Evolutionary conservation across 2,888 invertebrate genomes (phyloP).

Genomic region (Desoria tigrina): DNA sequence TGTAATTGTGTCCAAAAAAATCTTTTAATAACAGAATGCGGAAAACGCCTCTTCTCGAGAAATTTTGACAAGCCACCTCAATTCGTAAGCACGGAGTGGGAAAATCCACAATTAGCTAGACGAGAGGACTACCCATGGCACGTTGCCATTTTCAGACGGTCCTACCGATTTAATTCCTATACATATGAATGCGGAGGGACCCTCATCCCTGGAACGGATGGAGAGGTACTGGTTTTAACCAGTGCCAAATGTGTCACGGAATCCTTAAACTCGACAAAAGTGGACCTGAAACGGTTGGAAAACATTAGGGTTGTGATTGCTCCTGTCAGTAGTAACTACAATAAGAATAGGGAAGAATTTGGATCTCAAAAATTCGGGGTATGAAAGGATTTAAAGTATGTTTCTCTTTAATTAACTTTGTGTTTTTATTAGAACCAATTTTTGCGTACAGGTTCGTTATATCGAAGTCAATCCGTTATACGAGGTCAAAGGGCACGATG

Average conservation of each 20-base stretch:
- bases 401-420: not conserved
- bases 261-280: conserved; percentile 22
- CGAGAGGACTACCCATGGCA: conserved; percentile 45
- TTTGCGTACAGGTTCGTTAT: conserved; percentile 27
- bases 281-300: conserved; percentile 15
- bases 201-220: conserved; percentile 30
- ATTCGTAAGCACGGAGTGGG: conserved; percentile 1
- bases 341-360: conserved; percentile 32
- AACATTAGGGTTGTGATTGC: conserved; percentile 37
- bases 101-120: conserved; percentile 26
- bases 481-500: conserved; percentile 30
- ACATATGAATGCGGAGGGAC: conserved; percentile 41
- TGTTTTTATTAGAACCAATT: conserved; percentile 1
- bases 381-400: no score
- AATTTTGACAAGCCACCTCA: not conserved
- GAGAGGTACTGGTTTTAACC: conserved; percentile 29
- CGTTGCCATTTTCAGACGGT: conserved; percentile 37
- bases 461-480: conserved; percentile 42
- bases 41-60: not conserved
- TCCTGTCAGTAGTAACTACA: conserved; percentile 38
- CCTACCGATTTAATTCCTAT: conserved; percentile 23
- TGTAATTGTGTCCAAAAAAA: no score
- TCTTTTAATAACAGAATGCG: conserved; percentile 5
- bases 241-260: conserved; percentile 41
- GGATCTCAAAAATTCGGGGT: conserved; percentile 39